Conservation (phyloP, 2,797 vertebrate genomes). For the Pogoniulus pusillus region DNA sequence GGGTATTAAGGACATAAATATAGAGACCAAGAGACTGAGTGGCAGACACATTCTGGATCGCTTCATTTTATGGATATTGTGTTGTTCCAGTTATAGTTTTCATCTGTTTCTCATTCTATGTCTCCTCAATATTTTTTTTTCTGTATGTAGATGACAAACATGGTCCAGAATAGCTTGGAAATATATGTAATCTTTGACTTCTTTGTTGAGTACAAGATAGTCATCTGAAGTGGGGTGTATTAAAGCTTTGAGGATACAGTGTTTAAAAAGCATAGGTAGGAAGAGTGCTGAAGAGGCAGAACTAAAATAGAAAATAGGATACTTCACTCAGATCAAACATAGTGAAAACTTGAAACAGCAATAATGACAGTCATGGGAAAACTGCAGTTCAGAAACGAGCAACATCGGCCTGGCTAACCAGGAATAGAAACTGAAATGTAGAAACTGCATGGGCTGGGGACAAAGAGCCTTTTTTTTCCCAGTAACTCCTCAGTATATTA, state of each 20-base stretch:
- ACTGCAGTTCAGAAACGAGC: not conserved
- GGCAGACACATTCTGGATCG: not conserved
- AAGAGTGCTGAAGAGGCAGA: not conserved
- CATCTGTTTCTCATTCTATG: not conserved
- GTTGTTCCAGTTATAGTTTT: constrained; percentile 26
- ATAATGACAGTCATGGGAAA: not conserved
- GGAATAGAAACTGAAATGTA: not conserved
- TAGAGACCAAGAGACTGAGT: not conserved
- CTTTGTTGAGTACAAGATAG: not conserved
- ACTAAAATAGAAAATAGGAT: not conserved
- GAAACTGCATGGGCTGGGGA: not conserved
- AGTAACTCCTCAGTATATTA: not conserved
- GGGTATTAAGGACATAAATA: not conserved
- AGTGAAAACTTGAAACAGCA: not conserved
- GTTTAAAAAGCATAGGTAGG: not conserved
- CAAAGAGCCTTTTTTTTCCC: not conserved
- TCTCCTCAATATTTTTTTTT: not conserved
- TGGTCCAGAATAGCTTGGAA: not conserved
- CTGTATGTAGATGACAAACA: not conserved
- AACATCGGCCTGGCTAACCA: not conserved
- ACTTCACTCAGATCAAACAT: not conserved
- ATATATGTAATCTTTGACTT: not conserved
- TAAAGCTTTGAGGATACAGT: not conserved
- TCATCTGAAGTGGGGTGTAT: not conserved
- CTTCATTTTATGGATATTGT: not conserved